Percentiles rank a stretch among this genome's conserved stretches.
These are phyloP conservation scores for Ennomos quercinarius DNA, from an alignment of 2,888 invertebrate genomes.

Conservation along the genomic window DNA sequence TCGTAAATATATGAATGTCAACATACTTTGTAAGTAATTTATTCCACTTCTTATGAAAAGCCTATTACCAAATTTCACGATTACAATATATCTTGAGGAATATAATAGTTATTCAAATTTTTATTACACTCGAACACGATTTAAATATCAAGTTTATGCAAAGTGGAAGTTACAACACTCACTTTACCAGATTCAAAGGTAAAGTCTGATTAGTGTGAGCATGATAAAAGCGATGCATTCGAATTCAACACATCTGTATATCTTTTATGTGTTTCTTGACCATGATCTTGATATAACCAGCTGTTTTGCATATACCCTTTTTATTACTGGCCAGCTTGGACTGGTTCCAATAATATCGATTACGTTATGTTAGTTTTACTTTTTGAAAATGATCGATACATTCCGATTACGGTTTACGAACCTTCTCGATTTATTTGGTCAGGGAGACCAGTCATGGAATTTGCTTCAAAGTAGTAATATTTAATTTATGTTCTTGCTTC, in stretches of 20 bases:
- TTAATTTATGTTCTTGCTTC: conserved; percentile 25
- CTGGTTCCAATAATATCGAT: conserved; percentile 29
- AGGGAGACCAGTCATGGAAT: neutral
- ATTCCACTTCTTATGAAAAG: conserved; percentile 34
- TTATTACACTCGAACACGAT: conserved; percentile 41
- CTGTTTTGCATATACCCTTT: conserved; percentile 38
- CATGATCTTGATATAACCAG: conserved; percentile 43
- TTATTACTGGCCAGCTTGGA: conserved; percentile 31
- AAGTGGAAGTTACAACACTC: conserved; percentile 44
- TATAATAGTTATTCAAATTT: conserved; percentile 46
- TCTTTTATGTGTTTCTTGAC: conserved; percentile 34
- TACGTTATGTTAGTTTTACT: conserved; percentile 22
- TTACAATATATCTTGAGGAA: conserved; percentile 40
- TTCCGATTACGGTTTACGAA: conserved; percentile 9
- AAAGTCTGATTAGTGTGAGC: conserved; percentile 30
- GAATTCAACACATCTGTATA: conserved; percentile 33
- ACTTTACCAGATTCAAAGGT: conserved; percentile 36
- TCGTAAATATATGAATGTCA: conserved; percentile 15
- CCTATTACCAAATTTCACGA: conserved; percentile 38
- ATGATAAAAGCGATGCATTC: conserved; percentile 35
- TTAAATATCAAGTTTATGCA: conserved; percentile 43
- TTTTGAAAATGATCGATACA: conserved; percentile 13
- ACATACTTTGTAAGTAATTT: conserved; percentile 17
- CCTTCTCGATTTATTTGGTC: conserved; percentile 1
- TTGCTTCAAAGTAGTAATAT: conserved; percentile 5